phyloP scores from a whole-genome alignment of 1,140 invertebrate genomes.

The Drosophila trapezifrons region DNA sequence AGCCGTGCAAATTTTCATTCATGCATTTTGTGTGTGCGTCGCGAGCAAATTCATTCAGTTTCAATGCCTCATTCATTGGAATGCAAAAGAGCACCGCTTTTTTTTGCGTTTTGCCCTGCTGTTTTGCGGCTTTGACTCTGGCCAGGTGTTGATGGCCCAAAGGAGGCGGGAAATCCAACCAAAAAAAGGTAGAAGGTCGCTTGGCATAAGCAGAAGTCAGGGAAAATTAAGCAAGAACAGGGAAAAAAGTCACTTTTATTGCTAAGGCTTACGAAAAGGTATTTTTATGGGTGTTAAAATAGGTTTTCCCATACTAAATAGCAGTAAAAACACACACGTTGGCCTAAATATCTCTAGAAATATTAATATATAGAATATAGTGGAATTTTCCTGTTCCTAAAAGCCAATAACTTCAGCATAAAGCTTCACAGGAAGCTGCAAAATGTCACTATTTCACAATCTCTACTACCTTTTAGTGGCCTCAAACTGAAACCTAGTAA shows the following conservation, averaged over 20 bases:
- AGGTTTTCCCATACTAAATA: too few relatives aligned
- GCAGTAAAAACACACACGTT: too few relatives aligned
- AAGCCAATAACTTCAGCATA: too few relatives aligned
- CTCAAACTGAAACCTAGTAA: neutral
- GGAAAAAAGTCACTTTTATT: too few relatives aligned
- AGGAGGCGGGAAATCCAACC: slow-evolving; percentile 21
- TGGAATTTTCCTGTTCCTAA: too few relatives aligned
- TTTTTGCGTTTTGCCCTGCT: neutral
- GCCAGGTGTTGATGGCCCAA: slow-evolving; percentile 23
- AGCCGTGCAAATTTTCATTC: slow-evolving; percentile 68
- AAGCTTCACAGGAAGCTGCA: too few relatives aligned
- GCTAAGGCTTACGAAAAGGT: too few relatives aligned
- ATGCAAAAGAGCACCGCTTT: slow-evolving; percentile 15
- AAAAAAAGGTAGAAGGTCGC: neutral
- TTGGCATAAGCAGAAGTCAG: neutral
- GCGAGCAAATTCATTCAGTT: slow-evolving; percentile 72
- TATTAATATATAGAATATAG: too few relatives aligned
- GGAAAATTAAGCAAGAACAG: neutral
- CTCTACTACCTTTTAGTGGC: too few relatives aligned
- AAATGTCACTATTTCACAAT: neutral
- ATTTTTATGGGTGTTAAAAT: too few relatives aligned
- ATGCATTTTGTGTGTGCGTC: slow-evolving; percentile 65
- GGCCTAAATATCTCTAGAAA: too few relatives aligned
- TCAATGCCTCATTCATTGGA: slow-evolving; percentile 68
- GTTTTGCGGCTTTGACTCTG: slow-evolving; percentile 36